Evolutionary conservation across 2,888 invertebrate genomes (phyloP), one percentile per base, ranked within the genome.

Genomic region (Lycaena phlaeas): DNA sequence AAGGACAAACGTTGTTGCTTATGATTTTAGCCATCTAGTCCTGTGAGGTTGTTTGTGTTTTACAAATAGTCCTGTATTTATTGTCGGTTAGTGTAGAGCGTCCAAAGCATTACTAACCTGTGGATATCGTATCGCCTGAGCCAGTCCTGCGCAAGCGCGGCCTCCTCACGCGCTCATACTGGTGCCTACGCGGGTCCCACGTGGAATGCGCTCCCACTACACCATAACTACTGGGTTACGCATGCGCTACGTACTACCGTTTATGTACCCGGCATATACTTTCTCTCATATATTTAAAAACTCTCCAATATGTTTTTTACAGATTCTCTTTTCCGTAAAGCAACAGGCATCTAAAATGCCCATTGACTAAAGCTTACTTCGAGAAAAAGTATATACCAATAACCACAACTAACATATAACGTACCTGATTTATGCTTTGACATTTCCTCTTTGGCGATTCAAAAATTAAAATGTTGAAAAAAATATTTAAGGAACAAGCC

Each of bases 161-260:
- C 86, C 53, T 63, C 55, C 91, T 91, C 71, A 95, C 88, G 76
- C 95, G 94, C 86, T 95, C 95, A 84, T 95, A 95, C 86, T 94
- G 92, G 69, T 95, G 93, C 43, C 94, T 87, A 52, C 94, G 88
- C 54, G 95, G 95, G 85, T 95, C 94, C 95, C 95, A 95, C 68
- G 95, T 95, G 41, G 93, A 91, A 81, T 79, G 79, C 58, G 78
- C 77, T 61, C 82, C 81, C 82, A 84, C 85, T 81, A 74, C 62
- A 77, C 77, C n/a, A n/a, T n/a, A 70, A 71, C 50, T 75, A 76
- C 72, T 73, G 70, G 59, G 69, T 75, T 76, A 81, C 68, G 78
- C 82, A 88, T 92, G 92, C 92, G 90, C 91, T 89, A 54, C 51
- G n/a, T 40, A 5, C 26, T 28, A 36, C 29, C 25, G 48, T 47